phyloP scores from a whole-genome alignment of 2,888 invertebrate species.

The Mystacides longicornis region DNA sequence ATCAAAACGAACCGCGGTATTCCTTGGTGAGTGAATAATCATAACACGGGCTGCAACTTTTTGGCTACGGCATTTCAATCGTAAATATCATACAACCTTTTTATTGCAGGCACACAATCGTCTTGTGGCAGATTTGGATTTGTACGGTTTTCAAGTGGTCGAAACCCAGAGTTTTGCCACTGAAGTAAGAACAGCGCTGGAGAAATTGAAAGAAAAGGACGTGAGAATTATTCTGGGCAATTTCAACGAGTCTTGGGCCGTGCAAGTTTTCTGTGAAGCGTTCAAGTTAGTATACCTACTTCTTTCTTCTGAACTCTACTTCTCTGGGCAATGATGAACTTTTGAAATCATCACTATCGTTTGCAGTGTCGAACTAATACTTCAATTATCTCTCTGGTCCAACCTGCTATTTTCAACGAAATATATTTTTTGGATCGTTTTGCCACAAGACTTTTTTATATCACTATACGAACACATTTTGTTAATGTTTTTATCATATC shows the following conservation, averaged over 20 bases:
- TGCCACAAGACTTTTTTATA: too few species aligned
- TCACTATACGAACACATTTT: too few species aligned
- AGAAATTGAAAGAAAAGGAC: constrained; percentile 82
- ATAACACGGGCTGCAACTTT: background rate
- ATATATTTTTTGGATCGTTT: too few species aligned
- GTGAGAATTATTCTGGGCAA: constrained; percentile 93
- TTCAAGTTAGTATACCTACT: constrained; percentile 47
- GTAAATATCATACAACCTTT: too few species aligned
- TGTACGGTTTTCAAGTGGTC: constrained; percentile 70
- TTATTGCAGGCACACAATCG: constrained; percentile 70
- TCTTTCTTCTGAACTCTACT: too few species aligned
- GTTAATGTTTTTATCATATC: too few species aligned
- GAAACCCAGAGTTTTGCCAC: constrained; percentile 89
- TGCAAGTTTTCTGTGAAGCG: constrained; percentile 82
- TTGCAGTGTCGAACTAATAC: too few species aligned
- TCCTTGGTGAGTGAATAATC: constrained; percentile 58
- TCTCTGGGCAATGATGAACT: too few species aligned
- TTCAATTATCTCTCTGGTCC: too few species aligned
- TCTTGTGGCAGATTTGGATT: constrained; percentile 79
- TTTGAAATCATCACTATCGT: too few species aligned
- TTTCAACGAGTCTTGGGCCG: constrained; percentile 91
- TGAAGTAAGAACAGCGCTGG: constrained; percentile 72
- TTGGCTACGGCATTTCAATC: background rate
- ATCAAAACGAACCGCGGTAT: constrained; percentile 92
- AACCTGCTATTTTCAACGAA: too few species aligned